Evolutionary conservation across 2,888 invertebrate species (phyloP).

Genomic region (Eupithecia subumbrata): DNA sequence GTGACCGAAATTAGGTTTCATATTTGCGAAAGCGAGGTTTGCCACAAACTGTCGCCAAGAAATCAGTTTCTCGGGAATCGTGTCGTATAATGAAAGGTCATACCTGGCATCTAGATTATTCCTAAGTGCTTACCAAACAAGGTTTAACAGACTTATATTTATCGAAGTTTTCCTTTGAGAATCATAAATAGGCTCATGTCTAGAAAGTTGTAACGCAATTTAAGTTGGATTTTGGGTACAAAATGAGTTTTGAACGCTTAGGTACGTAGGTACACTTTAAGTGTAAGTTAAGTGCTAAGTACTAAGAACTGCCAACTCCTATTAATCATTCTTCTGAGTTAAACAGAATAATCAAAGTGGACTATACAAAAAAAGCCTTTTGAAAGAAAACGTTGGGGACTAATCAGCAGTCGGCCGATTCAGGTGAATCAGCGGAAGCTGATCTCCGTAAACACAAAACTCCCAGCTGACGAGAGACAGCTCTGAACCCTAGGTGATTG

Average conservation of each 20-base stretch:
- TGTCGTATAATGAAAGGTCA: background rate
- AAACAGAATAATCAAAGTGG: background rate
- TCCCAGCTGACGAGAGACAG: background rate
- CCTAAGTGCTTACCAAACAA: slow-evolving; percentile 11
- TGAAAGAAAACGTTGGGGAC: background rate
- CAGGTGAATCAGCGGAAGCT: background rate
- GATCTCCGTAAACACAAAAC: background rate
- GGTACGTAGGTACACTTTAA: background rate
- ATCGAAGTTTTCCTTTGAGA: slow-evolving; percentile 35
- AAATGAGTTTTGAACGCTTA: slow-evolving; percentile 1
- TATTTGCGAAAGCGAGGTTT: background rate
- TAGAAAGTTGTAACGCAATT: slow-evolving; percentile 40
- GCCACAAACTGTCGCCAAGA: background rate
- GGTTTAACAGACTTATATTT: slow-evolving; percentile 14
- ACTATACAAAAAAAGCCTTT: background rate
- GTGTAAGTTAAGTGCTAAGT: background rate
- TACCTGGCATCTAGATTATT: background rate
- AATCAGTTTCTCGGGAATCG: background rate
- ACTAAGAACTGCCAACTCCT: background rate
- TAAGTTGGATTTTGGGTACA: slow-evolving; percentile 29
- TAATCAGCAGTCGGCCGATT: background rate
- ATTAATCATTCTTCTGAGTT: background rate
- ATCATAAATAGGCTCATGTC: slow-evolving; percentile 35
- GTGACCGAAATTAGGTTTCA: too few species aligned
- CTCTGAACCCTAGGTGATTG: background rate